Evolutionary conservation across 2,113 vertebrate genomes (phyloP).

Genomic region (Ceuthmochares aereus): DNA sequence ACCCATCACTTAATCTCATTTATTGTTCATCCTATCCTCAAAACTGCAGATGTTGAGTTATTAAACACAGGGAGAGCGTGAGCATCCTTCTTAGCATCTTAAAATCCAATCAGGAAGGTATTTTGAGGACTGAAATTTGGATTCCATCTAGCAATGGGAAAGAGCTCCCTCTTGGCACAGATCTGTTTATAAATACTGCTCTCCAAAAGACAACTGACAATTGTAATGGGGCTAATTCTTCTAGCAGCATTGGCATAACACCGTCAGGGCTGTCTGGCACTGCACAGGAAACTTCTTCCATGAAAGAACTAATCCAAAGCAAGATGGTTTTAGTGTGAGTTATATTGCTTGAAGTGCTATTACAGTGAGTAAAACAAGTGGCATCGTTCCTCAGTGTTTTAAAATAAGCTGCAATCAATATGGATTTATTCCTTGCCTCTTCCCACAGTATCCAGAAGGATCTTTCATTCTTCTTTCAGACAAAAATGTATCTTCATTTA

Average conservation of each 20-base stretch:
- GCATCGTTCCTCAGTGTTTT: conserved; percentile 46
- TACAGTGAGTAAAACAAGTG: conserved; percentile 52
- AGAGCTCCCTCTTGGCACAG: not conserved
- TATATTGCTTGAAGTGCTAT: conserved; percentile 52
- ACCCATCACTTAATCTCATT: not conserved
- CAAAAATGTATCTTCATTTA: conserved; percentile 17
- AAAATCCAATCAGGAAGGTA: not conserved
- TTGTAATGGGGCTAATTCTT: conserved; percentile 37
- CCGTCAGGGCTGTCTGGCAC: conserved; percentile 44
- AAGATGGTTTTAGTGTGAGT: conserved; percentile 26
- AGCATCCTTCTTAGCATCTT: not conserved
- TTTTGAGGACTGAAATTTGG: not conserved
- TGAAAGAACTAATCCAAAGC: conserved; percentile 24
- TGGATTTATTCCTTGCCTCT: conserved; percentile 53
- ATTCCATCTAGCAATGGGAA: not conserved
- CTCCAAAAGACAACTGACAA: conserved; percentile 16
- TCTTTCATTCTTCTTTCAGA: not conserved
- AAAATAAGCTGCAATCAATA: conserved; percentile 54
- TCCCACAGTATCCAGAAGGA: conserved; percentile 9
- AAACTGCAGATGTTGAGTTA: not conserved
- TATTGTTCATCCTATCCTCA: not conserved
- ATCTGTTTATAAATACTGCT: not conserved
- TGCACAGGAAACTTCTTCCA: conserved; percentile 1
- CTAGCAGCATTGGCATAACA: not conserved
- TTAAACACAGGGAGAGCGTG: rapidly evolving